These are phyloP conservation scores for Sebastes aleutianus DNA, from an alignment of 2,797 vertebrate genomes.

Conservation along the genomic window DNA sequence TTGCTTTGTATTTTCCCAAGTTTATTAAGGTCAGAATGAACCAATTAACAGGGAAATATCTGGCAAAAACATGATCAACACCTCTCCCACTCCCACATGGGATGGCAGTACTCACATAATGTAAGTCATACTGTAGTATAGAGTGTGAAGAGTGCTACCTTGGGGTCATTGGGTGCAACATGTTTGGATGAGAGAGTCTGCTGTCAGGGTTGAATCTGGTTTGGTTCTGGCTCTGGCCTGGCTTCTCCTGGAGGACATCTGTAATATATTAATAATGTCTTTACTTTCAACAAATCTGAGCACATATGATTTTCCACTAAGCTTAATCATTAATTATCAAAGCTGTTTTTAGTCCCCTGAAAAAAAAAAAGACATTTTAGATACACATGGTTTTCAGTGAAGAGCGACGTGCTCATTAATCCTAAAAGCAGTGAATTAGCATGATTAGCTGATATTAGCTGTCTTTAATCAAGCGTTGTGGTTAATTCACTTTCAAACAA, in stretches of 20 bases:
- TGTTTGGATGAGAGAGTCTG: background rate
- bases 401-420: constrained; percentile 40
- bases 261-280: background rate
- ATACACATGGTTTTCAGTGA: background rate
- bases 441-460: constrained; percentile 46
- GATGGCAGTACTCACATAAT: background rate
- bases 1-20: background rate
- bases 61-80: background rate
- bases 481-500: constrained; percentile 38
- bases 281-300: constrained; percentile 2
- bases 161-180: background rate
- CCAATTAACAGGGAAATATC: constrained; percentile 1
- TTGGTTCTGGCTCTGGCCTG: background rate
- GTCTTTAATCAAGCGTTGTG: constrained; percentile 40
- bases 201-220: background rate
- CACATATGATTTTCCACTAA: background rate
- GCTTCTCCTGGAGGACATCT: constrained; percentile 5
- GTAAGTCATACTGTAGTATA: background rate
- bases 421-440: constrained; percentile 37
- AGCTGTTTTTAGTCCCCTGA: background rate
- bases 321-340: constrained; percentile 16
- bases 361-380: background rate
- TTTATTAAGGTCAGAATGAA: background rate
- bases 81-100: background rate
- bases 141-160: constrained; percentile 28